Evolutionary conservation across 2,888 invertebrate species (phyloP), one percentile per base, ranked within the genome.

Genomic region (Brachypalpus laphriformis): DNA sequence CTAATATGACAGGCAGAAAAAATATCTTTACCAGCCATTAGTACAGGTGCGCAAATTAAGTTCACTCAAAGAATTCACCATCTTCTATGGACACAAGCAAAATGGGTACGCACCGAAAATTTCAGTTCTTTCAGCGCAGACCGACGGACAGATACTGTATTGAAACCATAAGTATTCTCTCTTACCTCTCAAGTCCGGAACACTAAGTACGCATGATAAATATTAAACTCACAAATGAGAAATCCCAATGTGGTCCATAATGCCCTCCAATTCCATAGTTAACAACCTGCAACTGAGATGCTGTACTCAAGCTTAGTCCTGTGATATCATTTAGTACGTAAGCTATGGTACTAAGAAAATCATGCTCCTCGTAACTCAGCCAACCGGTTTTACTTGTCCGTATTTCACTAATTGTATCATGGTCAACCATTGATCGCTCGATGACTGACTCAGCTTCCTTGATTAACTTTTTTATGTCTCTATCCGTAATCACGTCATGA

Each of bases 231-330:
- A 87, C 88, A n/a, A 42, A 6, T 2, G 51, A 16, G 59, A 87
- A 88, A 74, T 88, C 89, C 51, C 49, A 78, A 28, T 88, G 88
- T 2, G 88, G 87, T 0, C 42, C 87, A 76, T 87, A 89, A 49
- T 88, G 87, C 0, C 88, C 87, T 9, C 88, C 88, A 59, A 88
- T 87, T 11, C 87, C 88, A 72, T 89, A 88, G 63, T 88, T 89
- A 1, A 77, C 87, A 25, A 89, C 77, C 54, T 88, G 88, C 11
- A 37, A 37, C 0, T 11, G 3, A 1, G 11, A 2, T n/a, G 11
- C 88, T n/a, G 75, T 86, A 1, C 65, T 59, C n/a, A 87, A 70
- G 25, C 57, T 87, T 8, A 89, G 68, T 1, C 88, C 89, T 0
- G 88, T 89, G 18, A 89, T 78, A 56, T 89, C 88, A 14, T 75